Evolutionary conservation across 2,113 vertebrate species (phyloP).

Genomic region (Megalops atlanticus): DNA sequence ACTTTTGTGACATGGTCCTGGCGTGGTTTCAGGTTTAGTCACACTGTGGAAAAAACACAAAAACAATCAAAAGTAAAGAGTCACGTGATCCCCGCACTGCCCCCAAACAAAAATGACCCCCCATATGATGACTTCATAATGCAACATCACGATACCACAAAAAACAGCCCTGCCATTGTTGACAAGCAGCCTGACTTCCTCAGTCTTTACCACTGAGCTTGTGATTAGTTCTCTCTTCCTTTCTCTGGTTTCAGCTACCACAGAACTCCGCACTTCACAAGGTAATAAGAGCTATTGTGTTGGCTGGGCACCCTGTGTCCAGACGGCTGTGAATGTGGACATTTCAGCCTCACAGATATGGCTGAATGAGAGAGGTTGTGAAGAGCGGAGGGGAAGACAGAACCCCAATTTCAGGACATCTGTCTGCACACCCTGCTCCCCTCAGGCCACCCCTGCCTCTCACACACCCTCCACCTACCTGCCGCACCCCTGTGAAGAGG

Average conservation of each 20-base stretch:
- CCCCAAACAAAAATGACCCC: too few relatives aligned
- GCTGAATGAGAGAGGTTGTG: too few relatives aligned
- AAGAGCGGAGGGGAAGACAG: too few relatives aligned
- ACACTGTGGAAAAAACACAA: neutral
- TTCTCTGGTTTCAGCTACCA: too few relatives aligned
- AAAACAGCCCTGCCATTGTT: neutral
- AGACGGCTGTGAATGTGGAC: too few relatives aligned
- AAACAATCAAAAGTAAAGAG: neutral
- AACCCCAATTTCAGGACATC: too few relatives aligned
- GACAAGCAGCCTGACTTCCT: neutral
- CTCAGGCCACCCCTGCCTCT: neutral
- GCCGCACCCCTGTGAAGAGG: neutral
- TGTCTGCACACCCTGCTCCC: neutral
- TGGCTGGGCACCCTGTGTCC: too few relatives aligned
- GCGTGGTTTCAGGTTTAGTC: neutral
- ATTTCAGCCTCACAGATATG: too few relatives aligned
- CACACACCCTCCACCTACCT: neutral
- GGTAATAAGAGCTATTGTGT: too few relatives aligned
- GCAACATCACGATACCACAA: neutral
- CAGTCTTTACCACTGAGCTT: neutral
- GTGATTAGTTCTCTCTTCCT: neutral
- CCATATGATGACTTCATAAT: too few relatives aligned
- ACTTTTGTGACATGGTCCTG: too few relatives aligned
- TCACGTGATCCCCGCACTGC: neutral
- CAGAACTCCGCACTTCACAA: too few relatives aligned